Base-by-base conservation (phyloP, 2,113 vertebrate genomes). In the Otus sunia region DNA sequence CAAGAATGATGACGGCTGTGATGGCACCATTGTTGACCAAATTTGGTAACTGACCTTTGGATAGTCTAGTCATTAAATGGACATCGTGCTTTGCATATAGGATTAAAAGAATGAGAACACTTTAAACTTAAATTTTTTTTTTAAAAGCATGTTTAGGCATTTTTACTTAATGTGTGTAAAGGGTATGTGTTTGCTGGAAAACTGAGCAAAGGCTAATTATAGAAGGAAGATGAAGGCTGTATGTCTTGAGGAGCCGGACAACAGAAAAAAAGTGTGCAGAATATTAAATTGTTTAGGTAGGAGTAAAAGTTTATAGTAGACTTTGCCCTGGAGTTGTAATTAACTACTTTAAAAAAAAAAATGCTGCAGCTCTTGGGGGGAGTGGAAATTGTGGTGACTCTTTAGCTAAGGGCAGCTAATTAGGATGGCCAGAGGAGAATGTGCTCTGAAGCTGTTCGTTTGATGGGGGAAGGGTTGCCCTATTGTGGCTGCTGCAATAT, bases 1-100 rank as follows among this genome's bases (percentile, higher is more conserved):
- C 97, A 98, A 88, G 97, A 98, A 98, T 95, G 98, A 97, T 98
- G 98, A 98, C 96, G 91, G 96, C 97, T 95, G 96, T 97, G 98
- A 98, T 98, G 98, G 98, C 97, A 98, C 98, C 96, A 96, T 79
- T 98, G 97, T 92, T 98, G 98, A 98, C 99, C 99, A 99, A 99
- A 99, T 99, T 99, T 99, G 99, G 99, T 97, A 98, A 98, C 96
- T 98, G 98, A 98, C 98, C 98, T 98, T 98, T 98, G 97, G 97
- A 81, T 98, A 96, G 97, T 97, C 97, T 95, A 91, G 97, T 92
- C 95, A 78, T 97, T 96, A 97, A 90, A 93, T 96, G 96, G 97
- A 97, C 96, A 96, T 97, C 95, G 95, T 91, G 72, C 92, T 94
- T 98, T 95, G 85, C 94, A 66, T 93, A 52, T 67, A 79, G 68